Percentiles rank a stretch among this genome's conserved stretches.
Conservation (phyloP, 2,797 vertebrate species). For the Cynodonichthys magdalenae region DNA sequence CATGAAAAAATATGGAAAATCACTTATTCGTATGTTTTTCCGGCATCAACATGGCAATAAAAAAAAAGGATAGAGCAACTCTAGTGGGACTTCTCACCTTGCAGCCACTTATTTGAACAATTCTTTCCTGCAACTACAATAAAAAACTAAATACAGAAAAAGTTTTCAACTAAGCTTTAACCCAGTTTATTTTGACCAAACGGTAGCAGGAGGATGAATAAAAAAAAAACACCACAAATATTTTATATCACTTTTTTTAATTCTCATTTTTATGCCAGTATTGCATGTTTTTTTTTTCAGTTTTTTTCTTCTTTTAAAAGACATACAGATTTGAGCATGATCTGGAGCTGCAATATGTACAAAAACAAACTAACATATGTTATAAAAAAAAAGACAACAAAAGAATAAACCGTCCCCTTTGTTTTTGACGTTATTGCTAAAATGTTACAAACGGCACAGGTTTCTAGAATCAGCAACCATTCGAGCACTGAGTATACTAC, state of each 20-base stretch:
- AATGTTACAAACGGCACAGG: conserved; percentile 95
- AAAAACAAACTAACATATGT: conserved; percentile 85
- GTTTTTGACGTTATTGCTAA: conserved; percentile 97
- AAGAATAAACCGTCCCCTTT: conserved; percentile 83
- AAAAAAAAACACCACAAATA: conserved; percentile 15
- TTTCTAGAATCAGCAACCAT: conserved; percentile 90
- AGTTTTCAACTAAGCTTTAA: too few relatives aligned
- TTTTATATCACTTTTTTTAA: conserved; percentile 84
- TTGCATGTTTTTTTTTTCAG: conserved; percentile 82
- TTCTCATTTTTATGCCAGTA: conserved; percentile 91
- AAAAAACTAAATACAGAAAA: too few relatives aligned
- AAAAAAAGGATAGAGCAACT: conserved; percentile 20
- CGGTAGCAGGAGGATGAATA: too few relatives aligned
- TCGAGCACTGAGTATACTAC: conserved; percentile 89
- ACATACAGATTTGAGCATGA: conserved; percentile 94
- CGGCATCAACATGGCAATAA: too few relatives aligned
- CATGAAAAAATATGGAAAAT: too few relatives aligned
- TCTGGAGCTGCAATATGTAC: conserved; percentile 91
- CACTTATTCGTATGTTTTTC: too few relatives aligned
- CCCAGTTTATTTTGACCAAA: too few relatives aligned
- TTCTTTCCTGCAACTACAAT: too few relatives aligned
- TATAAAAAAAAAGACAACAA: conserved; percentile 69
- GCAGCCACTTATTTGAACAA: too few relatives aligned
- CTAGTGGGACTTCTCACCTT: conserved; percentile 8
- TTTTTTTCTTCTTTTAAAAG: conserved; percentile 84